These are phyloP conservation scores for Neolamprologus variostigma DNA, from an alignment of 2,113 vertebrate species.

Conservation along the genomic window DNA sequence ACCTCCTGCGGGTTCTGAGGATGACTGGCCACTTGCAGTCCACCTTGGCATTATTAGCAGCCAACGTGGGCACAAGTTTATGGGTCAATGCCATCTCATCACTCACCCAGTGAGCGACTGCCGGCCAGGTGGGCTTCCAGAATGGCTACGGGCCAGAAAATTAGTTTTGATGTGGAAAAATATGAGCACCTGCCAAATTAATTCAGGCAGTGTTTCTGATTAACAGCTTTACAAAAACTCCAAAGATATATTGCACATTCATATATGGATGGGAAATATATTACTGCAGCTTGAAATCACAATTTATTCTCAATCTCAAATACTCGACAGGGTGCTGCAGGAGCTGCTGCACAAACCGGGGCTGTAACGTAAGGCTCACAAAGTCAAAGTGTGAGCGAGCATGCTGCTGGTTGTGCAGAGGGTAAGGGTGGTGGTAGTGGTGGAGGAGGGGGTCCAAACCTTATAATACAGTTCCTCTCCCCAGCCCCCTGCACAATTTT, in stretches of 20 bases:
- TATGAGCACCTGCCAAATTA: slow-evolving; percentile 21
- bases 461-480: not conserved
- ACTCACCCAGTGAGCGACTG: not conserved
- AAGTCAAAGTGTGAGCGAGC: not conserved
- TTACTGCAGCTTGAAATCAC: slow-evolving; percentile 3
- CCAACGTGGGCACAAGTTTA: not conserved
- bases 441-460: not conserved
- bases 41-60: not conserved
- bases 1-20: not conserved
- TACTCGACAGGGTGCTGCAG: not conserved
- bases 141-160: slow-evolving; percentile 7
- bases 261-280: not conserved
- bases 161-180: not conserved
- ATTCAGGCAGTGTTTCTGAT: not conserved
- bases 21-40: not conserved
- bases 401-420: not conserved
- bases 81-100: not conserved
- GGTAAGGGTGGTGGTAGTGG: not conserved
- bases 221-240: not conserved
- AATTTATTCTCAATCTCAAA: not conserved
- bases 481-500: slow-evolving; percentile 38
- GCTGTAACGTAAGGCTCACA: not conserved
- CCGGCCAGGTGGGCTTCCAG: not conserved
- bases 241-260: not conserved
- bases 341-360: not conserved